Conservation (phyloP, 2,888 invertebrate genomes). For the Rhaphigaster nebulosa region DNA sequence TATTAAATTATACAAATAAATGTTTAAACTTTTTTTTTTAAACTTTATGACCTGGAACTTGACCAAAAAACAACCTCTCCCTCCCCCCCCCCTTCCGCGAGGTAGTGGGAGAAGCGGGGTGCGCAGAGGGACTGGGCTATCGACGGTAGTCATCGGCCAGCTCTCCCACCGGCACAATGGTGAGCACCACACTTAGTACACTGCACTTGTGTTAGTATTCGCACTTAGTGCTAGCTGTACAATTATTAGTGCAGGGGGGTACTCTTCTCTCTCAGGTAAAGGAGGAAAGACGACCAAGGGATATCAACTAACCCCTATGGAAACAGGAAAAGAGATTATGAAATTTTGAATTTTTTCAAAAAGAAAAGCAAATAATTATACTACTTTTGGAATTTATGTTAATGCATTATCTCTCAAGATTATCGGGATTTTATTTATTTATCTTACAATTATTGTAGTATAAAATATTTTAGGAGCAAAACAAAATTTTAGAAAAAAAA, state of each 20-base stretch:
- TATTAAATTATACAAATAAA: no score
- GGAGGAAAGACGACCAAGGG: neutral
- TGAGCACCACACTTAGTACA: slow-evolving; percentile 34
- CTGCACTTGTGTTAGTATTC: slow-evolving; percentile 26
- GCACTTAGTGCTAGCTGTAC: slow-evolving; percentile 18
- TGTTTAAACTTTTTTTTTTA: no score
- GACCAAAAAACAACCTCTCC: neutral
- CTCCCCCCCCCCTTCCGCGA: neutral
- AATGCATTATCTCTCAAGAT: neutral
- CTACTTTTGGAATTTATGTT: neutral
- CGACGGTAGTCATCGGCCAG: slow-evolving; percentile 54
- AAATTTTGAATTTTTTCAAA: neutral
- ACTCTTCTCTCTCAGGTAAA: neutral
- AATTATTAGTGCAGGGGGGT: neutral
- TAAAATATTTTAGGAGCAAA: neutral
- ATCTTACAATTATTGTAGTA: no score
- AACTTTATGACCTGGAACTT: neutral
- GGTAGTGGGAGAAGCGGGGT: neutral
- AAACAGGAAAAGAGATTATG: neutral
- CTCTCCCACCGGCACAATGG: slow-evolving; percentile 53
- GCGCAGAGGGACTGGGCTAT: neutral
- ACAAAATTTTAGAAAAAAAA: neutral
- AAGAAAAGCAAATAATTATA: neutral
- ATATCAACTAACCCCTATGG: neutral
- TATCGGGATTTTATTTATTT: neutral